Evolutionary conservation across 2,797 vertebrate genomes (phyloP), one percentile per base, ranked within the genome.

Genomic region (Luscinia megarhynchos): DNA sequence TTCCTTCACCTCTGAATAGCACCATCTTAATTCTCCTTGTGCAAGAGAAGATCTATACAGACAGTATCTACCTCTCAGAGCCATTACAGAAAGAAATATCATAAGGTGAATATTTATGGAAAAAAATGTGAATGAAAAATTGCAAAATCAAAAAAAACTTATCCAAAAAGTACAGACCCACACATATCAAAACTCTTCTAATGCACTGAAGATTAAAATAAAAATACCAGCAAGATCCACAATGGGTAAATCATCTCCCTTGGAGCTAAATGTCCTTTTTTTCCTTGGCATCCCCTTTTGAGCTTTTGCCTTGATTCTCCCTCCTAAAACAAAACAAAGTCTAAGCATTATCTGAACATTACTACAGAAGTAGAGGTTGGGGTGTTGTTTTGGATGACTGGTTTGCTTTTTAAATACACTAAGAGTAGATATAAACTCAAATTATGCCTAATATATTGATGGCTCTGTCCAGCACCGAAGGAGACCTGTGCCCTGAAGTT

Each of bases 141-240:
- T 2, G 4, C 9, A 58, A 88, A 68, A 27, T 26, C 19, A 40
- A 57, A 26, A 58, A 68, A 13, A 22, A 5, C 13, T 34, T 4
- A 26, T 18, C 12, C 40, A 22, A 32, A 73, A 81, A 29, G 2
- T 38, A 90, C 15, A 54, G 38, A 19, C 4, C 3, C 27, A 55
- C 19, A 23, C 11, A 6, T 8, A 62, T 15, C 24, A 50, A 73
- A 62, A 43, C 14, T 43, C 50, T 34, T 38, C 6, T 59, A 86
- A 36, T 26, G 3, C 8, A 24, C 1, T 55, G 5, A 43, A 15
- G 18, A 67, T 12, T 10, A 46, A 46, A 82, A 51, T 26, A 82
- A 29, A 79, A 80, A 77, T 94, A 95, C 89, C 95, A 90, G 45
- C 6, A 62, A 50, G 45, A 62, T 91, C 53, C 24, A 54, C 48